phyloP scores from a whole-genome alignment of 1,140 invertebrate species.

The Dreissena rostriformis region DNA sequence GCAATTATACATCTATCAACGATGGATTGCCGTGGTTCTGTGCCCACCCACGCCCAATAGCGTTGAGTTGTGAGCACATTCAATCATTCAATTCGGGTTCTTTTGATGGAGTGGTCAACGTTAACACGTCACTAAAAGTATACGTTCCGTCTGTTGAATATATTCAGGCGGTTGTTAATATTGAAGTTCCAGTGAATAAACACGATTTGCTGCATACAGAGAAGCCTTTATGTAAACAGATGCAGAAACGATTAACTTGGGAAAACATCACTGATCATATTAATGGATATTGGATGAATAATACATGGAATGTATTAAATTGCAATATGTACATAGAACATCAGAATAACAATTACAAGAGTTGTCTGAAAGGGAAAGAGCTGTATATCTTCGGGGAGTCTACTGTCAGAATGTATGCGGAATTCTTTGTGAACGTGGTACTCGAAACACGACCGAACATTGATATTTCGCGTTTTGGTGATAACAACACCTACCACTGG shows the following conservation, averaged over 20 bases:
- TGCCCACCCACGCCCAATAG: slow-evolving; percentile 15
- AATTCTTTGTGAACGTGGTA: slow-evolving; percentile 22
- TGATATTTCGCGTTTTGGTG: not conserved
- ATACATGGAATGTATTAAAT: slow-evolving; percentile 12
- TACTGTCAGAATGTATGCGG: slow-evolving; percentile 22
- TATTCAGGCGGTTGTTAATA: too few relatives aligned
- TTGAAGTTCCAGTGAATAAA: too few relatives aligned
- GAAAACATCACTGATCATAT: not conserved
- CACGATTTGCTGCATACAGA: not conserved
- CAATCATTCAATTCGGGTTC: slow-evolving; percentile 1
- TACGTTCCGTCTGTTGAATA: not conserved
- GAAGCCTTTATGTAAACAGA: not conserved
- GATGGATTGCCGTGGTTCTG: slow-evolving; percentile 48
- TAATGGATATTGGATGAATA: slow-evolving; percentile 27
- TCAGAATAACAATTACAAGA: not conserved
- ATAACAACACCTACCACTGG: slow-evolving; percentile 8
- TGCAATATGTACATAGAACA: slow-evolving; percentile 9
- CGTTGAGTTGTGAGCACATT: slow-evolving; percentile 20
- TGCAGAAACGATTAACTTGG: slow-evolving; percentile 3
- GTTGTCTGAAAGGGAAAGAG: slow-evolving; percentile 31
- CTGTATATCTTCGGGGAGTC: slow-evolving; percentile 35
- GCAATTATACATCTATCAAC: slow-evolving; percentile 43
- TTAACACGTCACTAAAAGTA: not conserved
- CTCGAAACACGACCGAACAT: not conserved
- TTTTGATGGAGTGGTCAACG: not conserved